Conservation (phyloP, 2,797 vertebrate species). For the Chanos chanos region DNA sequence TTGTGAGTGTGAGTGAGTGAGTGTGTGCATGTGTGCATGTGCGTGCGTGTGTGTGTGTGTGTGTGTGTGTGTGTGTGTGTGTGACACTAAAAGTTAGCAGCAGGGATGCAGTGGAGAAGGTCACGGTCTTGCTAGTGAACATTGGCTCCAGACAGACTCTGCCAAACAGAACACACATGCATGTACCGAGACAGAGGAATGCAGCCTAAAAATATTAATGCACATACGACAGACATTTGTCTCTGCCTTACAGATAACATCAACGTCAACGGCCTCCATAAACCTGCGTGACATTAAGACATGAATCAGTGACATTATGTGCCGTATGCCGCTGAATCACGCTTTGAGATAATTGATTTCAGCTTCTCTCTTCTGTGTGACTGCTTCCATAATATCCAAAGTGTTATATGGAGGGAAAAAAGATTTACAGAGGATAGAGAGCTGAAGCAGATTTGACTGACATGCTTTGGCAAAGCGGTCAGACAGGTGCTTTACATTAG, state of each 20-base stretch:
- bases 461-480: slow-evolving; percentile 42
- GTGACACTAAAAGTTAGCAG: background rate
- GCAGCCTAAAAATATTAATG: background rate
- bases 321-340: slow-evolving; percentile 34
- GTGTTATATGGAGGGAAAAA: slow-evolving; percentile 21
- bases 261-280: background rate
- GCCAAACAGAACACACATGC: background rate
- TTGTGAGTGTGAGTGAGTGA: slow-evolving; percentile 23
- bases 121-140: too few species aligned
- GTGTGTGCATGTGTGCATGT: slow-evolving; percentile 20
- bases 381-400: slow-evolving; percentile 22
- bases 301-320: slow-evolving; percentile 33
- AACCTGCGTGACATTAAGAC: background rate
- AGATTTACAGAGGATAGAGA: slow-evolving; percentile 35
- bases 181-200: background rate
- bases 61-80: background rate
- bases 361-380: slow-evolving; percentile 35
- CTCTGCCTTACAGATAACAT: slow-evolving; percentile 4
- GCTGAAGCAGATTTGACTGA: slow-evolving; percentile 42
- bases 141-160: slow-evolving; percentile 6
- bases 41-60: slow-evolving; percentile 13
- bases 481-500: slow-evolving; percentile 64
- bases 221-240: background rate
- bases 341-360: slow-evolving; percentile 38
- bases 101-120: background rate